Evolutionary conservation across 2,888 invertebrate species (phyloP), one percentile per base, ranked within the genome.

Genomic region (Aquatica leii): DNA sequence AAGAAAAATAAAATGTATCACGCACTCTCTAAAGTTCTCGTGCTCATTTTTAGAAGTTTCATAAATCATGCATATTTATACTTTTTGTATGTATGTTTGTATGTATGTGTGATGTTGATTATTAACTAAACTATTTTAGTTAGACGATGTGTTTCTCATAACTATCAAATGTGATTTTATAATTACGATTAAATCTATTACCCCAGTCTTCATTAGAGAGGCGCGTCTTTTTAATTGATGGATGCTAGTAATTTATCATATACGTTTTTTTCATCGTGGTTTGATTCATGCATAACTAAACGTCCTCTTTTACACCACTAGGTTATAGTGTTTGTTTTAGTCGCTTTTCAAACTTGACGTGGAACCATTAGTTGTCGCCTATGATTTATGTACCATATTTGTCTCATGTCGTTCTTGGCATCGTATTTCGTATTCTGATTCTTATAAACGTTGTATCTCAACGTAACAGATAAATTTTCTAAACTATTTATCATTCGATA

Each of bases 1-100:
- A 68, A 68, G 58, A 60, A 62, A 65, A 63, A 63, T 69, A 68
- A 66, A 62, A 68, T 66, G 54, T 60, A 65, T 54, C 66, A 66
- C 60, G 66, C 61, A 56, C 59, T 59, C 51, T 52, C 48, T 40
- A 64, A 59, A 55, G 62, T 66, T 60, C 65, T 60, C 66, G 60
- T 66, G 67, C 65, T 62, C 59, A 55, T 62, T 59, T 56, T 66
- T 67, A 62, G 62, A 48, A 61, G 53, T 57, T 67, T 56, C 66
- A 66, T 69, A 67, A 67, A 69, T 69, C 62, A 57, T 48, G 21
- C 54, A 41, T 24, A 60, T 14, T 52, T 37, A 34, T 37, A 12
- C 18, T 18, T 52, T 46, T 46, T 46, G 46, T 46, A 18, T 46
- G 9, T 17, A 43, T 14, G 14, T 43, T 14, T 43, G 41, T 12